Conservation (phyloP, 30 jellyfish, hydroid and myxozoan genomes). For the Aurelia aurita complex sp. Pacific region DNA sequence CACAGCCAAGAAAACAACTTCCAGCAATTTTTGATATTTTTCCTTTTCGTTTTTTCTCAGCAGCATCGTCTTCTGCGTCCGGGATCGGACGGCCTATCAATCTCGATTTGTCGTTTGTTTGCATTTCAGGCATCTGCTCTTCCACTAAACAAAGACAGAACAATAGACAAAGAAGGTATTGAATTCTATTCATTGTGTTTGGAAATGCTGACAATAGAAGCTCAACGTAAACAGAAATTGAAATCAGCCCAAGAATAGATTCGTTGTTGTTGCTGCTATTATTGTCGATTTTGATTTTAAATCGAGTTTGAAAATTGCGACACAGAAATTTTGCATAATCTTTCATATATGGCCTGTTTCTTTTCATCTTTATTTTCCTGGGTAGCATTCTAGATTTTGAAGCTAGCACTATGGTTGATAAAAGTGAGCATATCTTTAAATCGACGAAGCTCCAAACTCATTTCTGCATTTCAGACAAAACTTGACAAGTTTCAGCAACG, state of each 20-base stretch:
- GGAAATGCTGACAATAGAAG: neutral
- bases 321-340: too few species aligned
- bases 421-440: neutral
- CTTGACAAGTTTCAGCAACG: too few species aligned
- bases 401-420: too few species aligned
- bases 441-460: neutral
- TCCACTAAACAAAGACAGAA: conserved; percentile 86
- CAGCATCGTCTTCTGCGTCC: conserved; percentile 49
- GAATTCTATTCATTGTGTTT: neutral
- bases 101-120: conserved; percentile 62
- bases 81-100: conserved; percentile 48
- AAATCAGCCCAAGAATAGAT: conserved; percentile 50
- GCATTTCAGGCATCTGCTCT: conserved; percentile 51
- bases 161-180: conserved; percentile 72
- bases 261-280: too few species aligned
- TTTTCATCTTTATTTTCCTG: too few species aligned
- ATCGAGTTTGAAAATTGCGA: too few species aligned
- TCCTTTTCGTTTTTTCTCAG: conserved; percentile 69
- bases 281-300: too few species aligned
- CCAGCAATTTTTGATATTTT: conserved; percentile 77
- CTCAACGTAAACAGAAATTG: conserved; percentile 68
- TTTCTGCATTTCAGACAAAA: too few species aligned
- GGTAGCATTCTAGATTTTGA: too few species aligned
- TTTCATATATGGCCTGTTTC: too few species aligned
- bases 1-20: conserved; percentile 81